phyloP scores from a whole-genome alignment of 2,113 vertebrate species.

The Aythya baeri region DNA sequence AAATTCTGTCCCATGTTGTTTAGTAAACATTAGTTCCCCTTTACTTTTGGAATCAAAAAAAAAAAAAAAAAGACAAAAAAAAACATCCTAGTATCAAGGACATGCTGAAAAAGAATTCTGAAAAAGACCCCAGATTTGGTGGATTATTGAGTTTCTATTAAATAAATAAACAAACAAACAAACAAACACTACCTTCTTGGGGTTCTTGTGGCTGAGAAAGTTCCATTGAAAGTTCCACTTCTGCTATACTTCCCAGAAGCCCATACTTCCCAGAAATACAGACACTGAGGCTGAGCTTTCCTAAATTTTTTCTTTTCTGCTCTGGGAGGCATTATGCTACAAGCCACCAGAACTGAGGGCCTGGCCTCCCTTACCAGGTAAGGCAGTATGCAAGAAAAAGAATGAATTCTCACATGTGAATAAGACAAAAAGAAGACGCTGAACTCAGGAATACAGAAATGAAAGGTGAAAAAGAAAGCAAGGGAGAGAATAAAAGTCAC shows the following conservation, averaged over 20 bases:
- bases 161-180: not conserved
- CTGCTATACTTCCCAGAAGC: not conserved
- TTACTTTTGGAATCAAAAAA: not conserved
- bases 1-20: not conserved
- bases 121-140: not conserved
- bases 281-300: not conserved
- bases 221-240: not conserved
- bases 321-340: not conserved
- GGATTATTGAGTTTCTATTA: not conserved
- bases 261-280: not conserved
- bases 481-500: not conserved
- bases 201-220: not conserved
- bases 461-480: not conserved
- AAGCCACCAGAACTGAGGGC: not conserved
- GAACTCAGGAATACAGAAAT: not conserved
- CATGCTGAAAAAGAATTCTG: not conserved
- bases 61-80: not conserved
- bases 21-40: not conserved
- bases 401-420: not conserved
- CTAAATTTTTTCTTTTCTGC: not conserved
- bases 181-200: too few species aligned
- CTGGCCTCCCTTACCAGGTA: not conserved
- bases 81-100: not conserved
- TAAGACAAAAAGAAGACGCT: not conserved
- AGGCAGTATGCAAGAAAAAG: not conserved